Base-by-base conservation (phyloP, 2,797 vertebrate genomes). In the Coregonus ussuriensis region DNA sequence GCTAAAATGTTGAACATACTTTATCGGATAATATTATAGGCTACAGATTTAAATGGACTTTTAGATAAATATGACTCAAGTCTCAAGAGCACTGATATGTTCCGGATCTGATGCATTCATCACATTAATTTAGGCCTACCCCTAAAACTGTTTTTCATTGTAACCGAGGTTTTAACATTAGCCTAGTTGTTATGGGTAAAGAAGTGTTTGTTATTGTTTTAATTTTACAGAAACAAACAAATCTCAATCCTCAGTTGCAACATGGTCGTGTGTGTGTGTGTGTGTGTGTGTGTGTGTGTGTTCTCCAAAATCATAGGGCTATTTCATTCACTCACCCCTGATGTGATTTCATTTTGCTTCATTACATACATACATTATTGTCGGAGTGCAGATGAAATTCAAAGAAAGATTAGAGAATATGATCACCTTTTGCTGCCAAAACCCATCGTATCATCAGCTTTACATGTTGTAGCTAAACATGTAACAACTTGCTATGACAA, bases 401-500 rank as follows among this genome's bases (percentile, higher is more conserved):
- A 66, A 15, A 25, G 6, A 65, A 65, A 65, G 25, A 31, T 66
- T 29, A 59, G 54, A n/a, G 56, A 13, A 14, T 33, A 66, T 33
- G 16, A 67, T 67, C 4, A 67, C 31, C 15, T 33, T 33, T 72
- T 16, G 15, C 31, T 35, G 29, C 53, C 31, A 56, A 70, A 56
- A 72, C 71, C 56, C 11, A 31, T 66, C 0, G 18, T 74, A 68
- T 67, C 69, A 62, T 67, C 67, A 14, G 31, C 37, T 31, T 66
- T 63, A 47, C 16, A 71, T 25, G 5, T n/a, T 25, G 71, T 77
- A 89, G 68, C 75, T 73, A 77, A 81, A 83, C 82, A 83, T 85
- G 87, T 87, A 87, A 84, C 72, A 89, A 87, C 74, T 84, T 72
- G 85, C 74, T 81, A 63, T 67, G 15, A 56, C 52, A 35, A 72